Base-by-base conservation (phyloP, 30 jellyfish, hydroid and myxozoan genomes). In the Sanderia malayensis region DNA sequence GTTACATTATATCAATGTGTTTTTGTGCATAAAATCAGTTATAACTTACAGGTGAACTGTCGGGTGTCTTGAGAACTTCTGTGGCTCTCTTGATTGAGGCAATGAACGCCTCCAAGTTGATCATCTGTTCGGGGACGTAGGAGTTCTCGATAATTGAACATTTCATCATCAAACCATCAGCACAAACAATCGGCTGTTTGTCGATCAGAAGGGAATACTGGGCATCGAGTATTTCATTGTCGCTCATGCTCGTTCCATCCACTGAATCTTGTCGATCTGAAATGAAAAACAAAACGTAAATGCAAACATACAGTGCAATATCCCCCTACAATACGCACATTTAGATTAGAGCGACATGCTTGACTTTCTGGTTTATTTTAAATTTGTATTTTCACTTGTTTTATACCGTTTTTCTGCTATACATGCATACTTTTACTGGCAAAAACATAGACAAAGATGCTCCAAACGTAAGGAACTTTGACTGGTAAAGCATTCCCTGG, bases 151-250 rank as follows among this genome's bases (percentile, higher is more conserved):
- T 46, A 10, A 70, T 47, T 2, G 71, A 68, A 41, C 93, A 81
- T 31, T 70, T 69, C 80, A 81, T 68, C 79, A 81, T 46, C 33
- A 46, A 82, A 67, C 93, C 93, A 70, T 81, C 82, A 1, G 85
- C 82, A 69, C 93, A 81, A 29, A 81, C 80, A 4, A 81, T 70
- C 23, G 92, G 92, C 27, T 67, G 92, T n/a, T 79, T 67, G 68
- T 67, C 80, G 24, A 66, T 61, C 70, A 61, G 69, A 1, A 62
- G 17, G 10, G 88, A 62, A 34, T 62, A 76, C 32, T 65, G 61
- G 11, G 57, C 25, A 37, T 25, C 79, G n/a, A n/a, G n/a, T 15
- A 57, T 31, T 10, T 23, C 80, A 26, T 8, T 23, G 32, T 63
- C 62, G 18, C 29, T 15, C 21, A 27, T 76, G 60, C 73, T 62